Conservation (phyloP, 1,140 invertebrate genomes). For the Atopsyche davidsoni region DNA sequence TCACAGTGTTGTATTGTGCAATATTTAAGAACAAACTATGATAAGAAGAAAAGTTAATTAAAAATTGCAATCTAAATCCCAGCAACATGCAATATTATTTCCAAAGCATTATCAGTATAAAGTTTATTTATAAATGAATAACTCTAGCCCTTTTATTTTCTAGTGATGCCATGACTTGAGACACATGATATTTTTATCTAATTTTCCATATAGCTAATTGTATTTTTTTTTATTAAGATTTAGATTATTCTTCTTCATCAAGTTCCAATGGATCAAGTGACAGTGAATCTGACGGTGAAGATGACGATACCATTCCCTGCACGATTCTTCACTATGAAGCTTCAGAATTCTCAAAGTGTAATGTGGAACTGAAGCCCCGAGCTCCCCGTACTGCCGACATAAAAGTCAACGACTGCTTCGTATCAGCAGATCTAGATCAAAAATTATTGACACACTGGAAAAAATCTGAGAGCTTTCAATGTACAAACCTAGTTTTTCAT, state of each 20-base stretch:
- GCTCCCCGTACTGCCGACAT: background rate
- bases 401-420: slow-evolving; percentile 20
- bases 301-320: background rate
- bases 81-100: background rate
- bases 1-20: slow-evolving; percentile 11
- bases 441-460: slow-evolving; percentile 20
- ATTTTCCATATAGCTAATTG: background rate
- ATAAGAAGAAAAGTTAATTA: slow-evolving; percentile 34
- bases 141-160: background rate
- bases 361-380: slow-evolving; percentile 2
- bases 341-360: slow-evolving; percentile 6
- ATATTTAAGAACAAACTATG: background rate
- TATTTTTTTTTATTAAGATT: too few species aligned
- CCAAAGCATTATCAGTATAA: background rate
- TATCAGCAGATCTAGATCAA: slow-evolving; percentile 8
- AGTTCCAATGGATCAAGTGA: slow-evolving; percentile 29
- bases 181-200: too few species aligned
- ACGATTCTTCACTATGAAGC: slow-evolving; percentile 11
- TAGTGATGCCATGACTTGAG: too few species aligned
- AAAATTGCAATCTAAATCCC: slow-evolving; percentile 31
- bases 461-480: slow-evolving; percentile 8
- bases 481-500: slow-evolving; percentile 15
- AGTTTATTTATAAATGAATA: background rate
- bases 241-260: slow-evolving; percentile 31
- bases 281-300: slow-evolving; percentile 19